Conservation (phyloP, 2,797 vertebrate species). For the Lateolabrax maculatus region DNA sequence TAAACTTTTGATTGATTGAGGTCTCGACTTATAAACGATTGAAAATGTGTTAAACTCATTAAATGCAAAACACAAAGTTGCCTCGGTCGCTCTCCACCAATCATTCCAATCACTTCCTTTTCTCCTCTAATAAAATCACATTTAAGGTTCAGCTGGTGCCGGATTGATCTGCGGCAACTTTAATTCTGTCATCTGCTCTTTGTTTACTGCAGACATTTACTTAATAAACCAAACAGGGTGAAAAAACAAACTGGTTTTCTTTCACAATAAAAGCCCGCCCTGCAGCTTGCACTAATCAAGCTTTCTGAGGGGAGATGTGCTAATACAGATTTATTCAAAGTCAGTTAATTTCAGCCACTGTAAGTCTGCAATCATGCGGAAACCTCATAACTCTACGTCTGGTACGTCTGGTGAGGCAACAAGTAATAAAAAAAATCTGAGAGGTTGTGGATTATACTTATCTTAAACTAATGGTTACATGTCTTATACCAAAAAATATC, state of each 20-base stretch:
- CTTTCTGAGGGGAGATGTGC: neutral
- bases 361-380: neutral
- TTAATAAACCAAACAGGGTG: neutral
- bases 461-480: too few species aligned
- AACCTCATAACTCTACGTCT: neutral
- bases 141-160: constrained; percentile 25
- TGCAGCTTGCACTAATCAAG: neutral
- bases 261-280: constrained; percentile 12
- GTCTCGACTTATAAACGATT: constrained; percentile 9
- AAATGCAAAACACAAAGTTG: constrained; percentile 10
- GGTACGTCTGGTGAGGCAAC: neutral
- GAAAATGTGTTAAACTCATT: constrained; percentile 22
- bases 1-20: constrained; percentile 30
- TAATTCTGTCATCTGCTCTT: constrained; percentile 10
- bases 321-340: neutral
- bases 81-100: neutral
- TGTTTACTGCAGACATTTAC: constrained; percentile 24
- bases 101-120: constrained; percentile 16
- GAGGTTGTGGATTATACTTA: neutral
- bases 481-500: too few species aligned
- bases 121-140: constrained; percentile 30
- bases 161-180: constrained; percentile 29
- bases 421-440: neutral
- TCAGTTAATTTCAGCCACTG: neutral
- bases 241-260: neutral